Evolutionary conservation across 2,113 vertebrate genomes (phyloP).

Genomic region (Morone chrysops): DNA sequence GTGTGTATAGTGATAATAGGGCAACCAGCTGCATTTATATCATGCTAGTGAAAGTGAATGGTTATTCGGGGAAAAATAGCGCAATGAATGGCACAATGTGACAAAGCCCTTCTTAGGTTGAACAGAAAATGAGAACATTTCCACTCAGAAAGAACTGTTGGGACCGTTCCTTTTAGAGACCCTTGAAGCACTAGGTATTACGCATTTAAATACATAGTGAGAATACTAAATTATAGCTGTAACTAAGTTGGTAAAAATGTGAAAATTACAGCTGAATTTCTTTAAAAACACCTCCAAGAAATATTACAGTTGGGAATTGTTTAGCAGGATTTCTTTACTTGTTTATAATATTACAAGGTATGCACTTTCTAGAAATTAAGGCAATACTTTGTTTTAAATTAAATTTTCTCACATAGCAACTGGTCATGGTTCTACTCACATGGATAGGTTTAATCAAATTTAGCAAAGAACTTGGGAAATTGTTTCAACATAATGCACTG

Average conservation of each 20-base stretch:
- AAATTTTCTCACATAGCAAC: conserved; percentile 44
- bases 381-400: conserved; percentile 56
- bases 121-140: conserved; percentile 63
- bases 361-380: conserved; percentile 58
- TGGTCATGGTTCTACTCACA: conserved; percentile 60
- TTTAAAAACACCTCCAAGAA: neutral
- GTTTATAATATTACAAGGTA: conserved; percentile 32
- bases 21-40: conserved; percentile 37
- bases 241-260: neutral
- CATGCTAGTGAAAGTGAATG: conserved; percentile 27
- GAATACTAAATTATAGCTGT: conserved; percentile 2
- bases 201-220: neutral
- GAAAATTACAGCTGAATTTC: neutral
- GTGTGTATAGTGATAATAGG: conserved; percentile 40
- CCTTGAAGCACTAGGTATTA: neutral
- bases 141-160: conserved; percentile 47
- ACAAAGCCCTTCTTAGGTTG: conserved; percentile 78
- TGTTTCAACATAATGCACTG: conserved; percentile 44
- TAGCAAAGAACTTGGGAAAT: conserved; percentile 58
- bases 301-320: conserved; percentile 4
- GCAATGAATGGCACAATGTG: conserved; percentile 71
- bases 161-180: conserved; percentile 46
- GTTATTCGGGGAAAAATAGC: conserved; percentile 29
- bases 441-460: conserved; percentile 69
- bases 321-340: neutral